phyloP scores from a whole-genome alignment of 2,888 invertebrate genomes.

The Napeogenes sylphis region DNA sequence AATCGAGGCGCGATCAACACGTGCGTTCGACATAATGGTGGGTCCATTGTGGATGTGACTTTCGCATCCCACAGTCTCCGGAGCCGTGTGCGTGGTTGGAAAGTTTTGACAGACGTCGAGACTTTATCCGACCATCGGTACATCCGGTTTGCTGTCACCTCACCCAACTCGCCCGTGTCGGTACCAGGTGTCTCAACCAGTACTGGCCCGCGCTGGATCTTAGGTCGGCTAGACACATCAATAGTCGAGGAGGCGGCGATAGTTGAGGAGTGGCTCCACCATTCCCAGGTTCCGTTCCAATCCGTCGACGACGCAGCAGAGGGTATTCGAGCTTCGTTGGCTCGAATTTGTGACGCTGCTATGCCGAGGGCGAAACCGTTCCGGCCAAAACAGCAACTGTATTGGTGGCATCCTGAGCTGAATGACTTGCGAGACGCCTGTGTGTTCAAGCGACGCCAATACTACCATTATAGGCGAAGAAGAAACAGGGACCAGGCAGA shows the following conservation, averaged over 20 bases:
- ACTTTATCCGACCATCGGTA: constrained; percentile 11
- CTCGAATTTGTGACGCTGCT: constrained; percentile 21
- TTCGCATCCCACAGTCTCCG: no score
- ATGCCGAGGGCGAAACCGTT: constrained; percentile 13
- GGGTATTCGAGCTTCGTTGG: constrained; percentile 16
- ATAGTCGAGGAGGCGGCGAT: no score
- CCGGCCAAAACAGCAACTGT: background rate
- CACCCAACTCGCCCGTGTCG: background rate
- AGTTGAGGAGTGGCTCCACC: background rate
- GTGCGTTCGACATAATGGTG: no score
- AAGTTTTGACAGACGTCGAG: no score
- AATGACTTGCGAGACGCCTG: constrained; percentile 9
- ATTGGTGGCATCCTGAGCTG: background rate
- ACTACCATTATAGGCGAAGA: constrained; percentile 10
- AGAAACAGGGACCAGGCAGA: constrained; percentile 5
- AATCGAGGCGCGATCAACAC: no score
- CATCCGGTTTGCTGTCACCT: background rate
- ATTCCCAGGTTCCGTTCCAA: background rate
- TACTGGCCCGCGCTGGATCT: no score
- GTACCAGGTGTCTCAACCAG: no score
- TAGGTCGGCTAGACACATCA: no score
- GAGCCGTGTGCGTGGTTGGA: no score
- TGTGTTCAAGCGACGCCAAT: constrained; percentile 16
- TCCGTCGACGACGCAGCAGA: constrained; percentile 3
- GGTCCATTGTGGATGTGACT: no score